phyloP scores from a whole-genome alignment of 2,888 invertebrate species.

The Tetheella fluctuosa region DNA sequence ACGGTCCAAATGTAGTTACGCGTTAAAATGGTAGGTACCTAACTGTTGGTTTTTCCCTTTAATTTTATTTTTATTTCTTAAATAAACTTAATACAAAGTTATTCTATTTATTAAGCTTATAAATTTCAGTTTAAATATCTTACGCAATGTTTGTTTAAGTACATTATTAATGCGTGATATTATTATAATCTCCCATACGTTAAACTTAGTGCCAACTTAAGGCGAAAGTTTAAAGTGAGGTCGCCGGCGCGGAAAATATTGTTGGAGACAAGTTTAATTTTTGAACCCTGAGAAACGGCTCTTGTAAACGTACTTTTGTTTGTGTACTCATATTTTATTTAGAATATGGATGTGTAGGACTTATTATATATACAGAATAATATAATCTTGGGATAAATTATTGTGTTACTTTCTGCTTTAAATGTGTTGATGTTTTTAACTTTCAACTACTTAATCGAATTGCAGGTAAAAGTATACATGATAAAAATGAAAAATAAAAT shows the following conservation, averaged over 20 bases:
- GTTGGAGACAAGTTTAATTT: constrained; percentile 45
- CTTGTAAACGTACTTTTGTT: constrained; percentile 10
- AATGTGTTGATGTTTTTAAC: no score
- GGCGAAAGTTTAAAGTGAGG: constrained; percentile 36
- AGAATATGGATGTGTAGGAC: background rate
- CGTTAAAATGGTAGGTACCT: no score
- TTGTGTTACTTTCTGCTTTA: no score
- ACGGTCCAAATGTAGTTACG: no score
- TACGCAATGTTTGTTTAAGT: constrained; percentile 28
- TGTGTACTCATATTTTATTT: background rate
- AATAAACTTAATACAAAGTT: background rate
- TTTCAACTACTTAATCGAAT: no score
- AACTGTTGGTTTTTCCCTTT: no score
- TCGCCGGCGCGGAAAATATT: constrained; percentile 45
- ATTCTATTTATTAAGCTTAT: no score
- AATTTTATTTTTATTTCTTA: no score
- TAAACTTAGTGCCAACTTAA: constrained; percentile 54
- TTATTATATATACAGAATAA: background rate
- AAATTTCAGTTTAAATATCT: no score
- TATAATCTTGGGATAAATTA: background rate
- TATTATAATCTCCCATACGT: constrained; percentile 36
- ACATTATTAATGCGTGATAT: constrained; percentile 40
- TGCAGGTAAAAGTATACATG: background rate
- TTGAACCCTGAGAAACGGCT: constrained; percentile 29
- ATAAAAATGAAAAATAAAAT: background rate